A percentile compares a stretch with the other conserved stretches of the same genome.
phyloP scores from a whole-genome alignment of 2,113 vertebrate genomes.

The Leucoraja erinaceus region DNA sequence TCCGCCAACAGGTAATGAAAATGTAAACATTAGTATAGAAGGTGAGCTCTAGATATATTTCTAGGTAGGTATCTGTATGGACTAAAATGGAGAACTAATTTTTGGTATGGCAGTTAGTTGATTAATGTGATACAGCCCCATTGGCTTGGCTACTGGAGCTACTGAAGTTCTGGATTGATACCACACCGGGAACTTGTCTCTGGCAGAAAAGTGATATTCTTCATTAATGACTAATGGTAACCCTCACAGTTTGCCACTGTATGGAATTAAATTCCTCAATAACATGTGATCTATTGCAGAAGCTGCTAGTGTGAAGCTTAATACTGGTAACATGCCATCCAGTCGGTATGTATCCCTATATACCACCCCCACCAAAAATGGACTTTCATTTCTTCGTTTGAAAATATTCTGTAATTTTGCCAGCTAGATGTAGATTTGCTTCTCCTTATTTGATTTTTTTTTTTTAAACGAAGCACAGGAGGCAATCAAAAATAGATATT shows the following conservation, averaged over 20 bases:
- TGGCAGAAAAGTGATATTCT: neutral
- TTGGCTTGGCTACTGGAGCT: neutral
- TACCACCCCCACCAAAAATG: neutral
- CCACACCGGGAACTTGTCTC: neutral
- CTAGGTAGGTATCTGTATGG: too few relatives aligned
- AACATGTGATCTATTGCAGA: neutral
- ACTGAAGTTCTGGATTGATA: neutral
- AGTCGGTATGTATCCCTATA: neutral
- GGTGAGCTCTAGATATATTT: neutral
- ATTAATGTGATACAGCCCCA: neutral
- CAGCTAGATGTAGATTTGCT: neutral
- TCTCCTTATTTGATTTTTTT: too few relatives aligned
- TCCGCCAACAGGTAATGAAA: slow-evolving; percentile 79
- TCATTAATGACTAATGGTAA: neutral
- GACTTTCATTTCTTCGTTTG: neutral
- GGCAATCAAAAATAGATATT: too few relatives aligned
- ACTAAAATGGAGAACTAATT: neutral
- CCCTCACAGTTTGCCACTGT: neutral
- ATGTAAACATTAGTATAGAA: neutral
- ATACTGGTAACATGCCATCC: neutral
- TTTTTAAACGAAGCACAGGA: too few relatives aligned
- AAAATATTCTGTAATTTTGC: neutral
- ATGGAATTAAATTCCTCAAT: neutral
- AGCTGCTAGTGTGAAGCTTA: neutral
- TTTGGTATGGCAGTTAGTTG: neutral